Evolutionary conservation across 1,140 invertebrate genomes (phyloP).

Genomic region (Sycophila sp.): DNA sequence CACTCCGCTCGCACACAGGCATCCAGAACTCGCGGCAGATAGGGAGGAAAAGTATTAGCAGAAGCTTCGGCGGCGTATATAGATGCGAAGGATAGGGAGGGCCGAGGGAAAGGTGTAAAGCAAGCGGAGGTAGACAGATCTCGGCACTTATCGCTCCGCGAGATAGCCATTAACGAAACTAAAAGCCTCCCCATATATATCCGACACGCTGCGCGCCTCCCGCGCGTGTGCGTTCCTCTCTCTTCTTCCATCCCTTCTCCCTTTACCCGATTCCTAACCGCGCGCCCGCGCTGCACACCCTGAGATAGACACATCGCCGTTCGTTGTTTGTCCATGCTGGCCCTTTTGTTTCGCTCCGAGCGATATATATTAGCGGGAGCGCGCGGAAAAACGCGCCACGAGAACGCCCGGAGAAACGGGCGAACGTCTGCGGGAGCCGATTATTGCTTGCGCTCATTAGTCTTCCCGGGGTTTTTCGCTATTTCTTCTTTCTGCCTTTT

Average conservation of each 20-base stretch:
- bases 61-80: neutral
- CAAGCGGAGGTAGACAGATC: constrained; percentile 63
- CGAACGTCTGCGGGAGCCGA: constrained; percentile 10
- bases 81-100: constrained; percentile 8
- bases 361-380: constrained; percentile 57
- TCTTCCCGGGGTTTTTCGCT: constrained; percentile 1
- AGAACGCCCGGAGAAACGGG: constrained; percentile 15
- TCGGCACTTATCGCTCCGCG: constrained; percentile 65
- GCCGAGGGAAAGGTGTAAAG: constrained; percentile 58
- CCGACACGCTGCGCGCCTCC: constrained; percentile 17
- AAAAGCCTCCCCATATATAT: constrained; percentile 66
- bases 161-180: constrained; percentile 66
- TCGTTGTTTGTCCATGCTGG: constrained; percentile 58
- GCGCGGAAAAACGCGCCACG: neutral
- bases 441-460: constrained; percentile 26
- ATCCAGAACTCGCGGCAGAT: neutral
- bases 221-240: neutral
- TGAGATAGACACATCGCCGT: constrained; percentile 62
- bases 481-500: neutral
- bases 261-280: constrained; percentile 20
- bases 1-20: neutral
- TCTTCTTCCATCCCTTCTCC: constrained; percentile 2
- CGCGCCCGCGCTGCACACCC: constrained; percentile 42
- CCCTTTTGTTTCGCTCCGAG: constrained; percentile 59
- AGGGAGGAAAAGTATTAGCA: neutral